These are phyloP conservation scores for Nestor notabilis DNA, from an alignment of 2,113 vertebrate species.

Conservation along the genomic window DNA sequence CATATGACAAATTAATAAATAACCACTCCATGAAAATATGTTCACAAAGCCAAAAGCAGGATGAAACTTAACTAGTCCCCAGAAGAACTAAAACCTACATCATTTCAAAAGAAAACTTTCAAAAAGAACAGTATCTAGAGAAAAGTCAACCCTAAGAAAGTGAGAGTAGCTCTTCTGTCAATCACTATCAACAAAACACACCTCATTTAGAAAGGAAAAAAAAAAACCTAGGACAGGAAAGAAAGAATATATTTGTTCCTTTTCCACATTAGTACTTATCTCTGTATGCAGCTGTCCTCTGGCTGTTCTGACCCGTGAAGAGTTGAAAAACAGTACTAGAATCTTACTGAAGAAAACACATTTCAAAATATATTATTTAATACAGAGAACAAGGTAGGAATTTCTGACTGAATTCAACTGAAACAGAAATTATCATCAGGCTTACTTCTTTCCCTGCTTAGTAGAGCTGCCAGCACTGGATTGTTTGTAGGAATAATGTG, in stretches of 20 bases:
- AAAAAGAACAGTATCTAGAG: not conserved
- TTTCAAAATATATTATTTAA: not conserved
- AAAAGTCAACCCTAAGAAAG: not conserved
- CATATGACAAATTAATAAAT: not conserved
- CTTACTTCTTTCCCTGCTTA: not conserved
- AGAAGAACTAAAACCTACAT: not conserved
- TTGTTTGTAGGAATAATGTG: not conserved
- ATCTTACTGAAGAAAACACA: not conserved
- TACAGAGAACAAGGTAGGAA: not conserved
- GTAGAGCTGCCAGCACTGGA: not conserved
- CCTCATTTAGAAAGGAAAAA: not conserved
- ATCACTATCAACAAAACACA: not conserved
- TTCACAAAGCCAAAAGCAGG: not conserved
- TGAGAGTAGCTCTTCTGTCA: not conserved
- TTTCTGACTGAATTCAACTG: not conserved
- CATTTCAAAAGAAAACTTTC: not conserved
- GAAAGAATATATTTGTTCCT: not conserved
- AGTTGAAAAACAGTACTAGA: not conserved
- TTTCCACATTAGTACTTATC: not conserved
- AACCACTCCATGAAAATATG: not conserved
- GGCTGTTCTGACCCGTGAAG: not conserved
- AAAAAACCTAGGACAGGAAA: not conserved
- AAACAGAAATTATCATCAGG: not conserved
- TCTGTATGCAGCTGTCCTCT: not conserved
- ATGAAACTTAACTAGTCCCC: not conserved